A percentile compares a stretch with the other conserved stretches of the same genome.
phyloP scores from a whole-genome alignment of 2,113 vertebrate genomes.

The Sisor rabdophorus region DNA sequence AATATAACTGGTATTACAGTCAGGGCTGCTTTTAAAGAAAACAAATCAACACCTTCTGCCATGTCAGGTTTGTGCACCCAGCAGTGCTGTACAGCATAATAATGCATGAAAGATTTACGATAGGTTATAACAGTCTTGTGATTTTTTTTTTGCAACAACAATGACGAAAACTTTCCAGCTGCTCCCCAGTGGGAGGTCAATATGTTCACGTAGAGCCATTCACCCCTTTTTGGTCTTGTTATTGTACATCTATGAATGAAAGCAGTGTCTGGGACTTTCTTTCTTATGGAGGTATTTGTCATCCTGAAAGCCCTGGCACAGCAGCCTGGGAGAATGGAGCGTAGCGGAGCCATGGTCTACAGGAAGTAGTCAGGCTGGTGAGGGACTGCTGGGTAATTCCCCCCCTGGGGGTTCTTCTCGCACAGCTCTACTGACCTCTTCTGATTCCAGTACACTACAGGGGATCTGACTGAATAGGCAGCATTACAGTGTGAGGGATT shows the following conservation, averaged over 20 bases:
- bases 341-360: conserved; percentile 37
- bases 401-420: conserved; percentile 40
- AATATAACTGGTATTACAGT: not conserved
- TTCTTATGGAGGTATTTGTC: conserved; percentile 43
- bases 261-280: conserved; percentile 36
- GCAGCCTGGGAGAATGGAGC: conserved; percentile 42
- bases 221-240: conserved; percentile 35
- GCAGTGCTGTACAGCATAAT: not conserved
- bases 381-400: conserved; percentile 47
- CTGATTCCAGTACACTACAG: conserved; percentile 37
- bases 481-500: not conserved
- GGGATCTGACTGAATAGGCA: conserved; percentile 27
- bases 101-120: conserved; percentile 22
- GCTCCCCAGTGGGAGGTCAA: conserved; percentile 35
- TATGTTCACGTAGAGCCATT: conserved; percentile 34
- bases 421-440: conserved; percentile 39
- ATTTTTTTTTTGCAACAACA: conserved; percentile 27
- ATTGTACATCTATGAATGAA: conserved; percentile 47
- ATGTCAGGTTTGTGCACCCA: not conserved
- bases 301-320: conserved; percentile 38
- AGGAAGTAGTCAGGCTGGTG: conserved; percentile 47
- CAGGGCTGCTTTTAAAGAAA: not conserved
- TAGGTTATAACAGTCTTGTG: conserved; percentile 7
- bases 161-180: conserved; percentile 37
- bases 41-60: not conserved